Percentiles rank a stretch among this genome's conserved stretches.
Evolutionary conservation across 2,888 invertebrate genomes (phyloP).

Genomic region (Vesta saturnalis): DNA sequence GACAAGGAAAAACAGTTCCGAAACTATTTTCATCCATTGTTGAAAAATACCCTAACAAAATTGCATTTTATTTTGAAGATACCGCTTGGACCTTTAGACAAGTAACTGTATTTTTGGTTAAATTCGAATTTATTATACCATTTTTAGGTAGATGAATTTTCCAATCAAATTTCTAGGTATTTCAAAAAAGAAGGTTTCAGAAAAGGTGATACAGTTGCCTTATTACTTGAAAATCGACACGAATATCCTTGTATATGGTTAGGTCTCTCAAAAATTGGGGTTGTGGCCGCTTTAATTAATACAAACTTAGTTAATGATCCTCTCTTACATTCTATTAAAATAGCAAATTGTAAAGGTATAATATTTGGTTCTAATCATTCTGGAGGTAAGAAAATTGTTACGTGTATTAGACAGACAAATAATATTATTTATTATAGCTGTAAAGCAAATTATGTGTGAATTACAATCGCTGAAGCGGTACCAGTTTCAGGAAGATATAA

Average conservation of each 20-base stretch:
- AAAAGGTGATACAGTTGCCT: conserved; percentile 85
- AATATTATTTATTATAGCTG: conserved; percentile 3
- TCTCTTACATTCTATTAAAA: conserved; percentile 83
- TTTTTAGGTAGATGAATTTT: conserved; percentile 81
- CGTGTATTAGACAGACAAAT: not conserved
- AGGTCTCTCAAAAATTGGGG: conserved; percentile 87
- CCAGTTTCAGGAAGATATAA: conserved; percentile 51
- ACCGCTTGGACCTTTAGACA: not conserved
- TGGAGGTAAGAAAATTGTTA: not conserved
- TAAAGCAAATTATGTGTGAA: conserved; percentile 4
- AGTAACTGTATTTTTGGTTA: too few species aligned
- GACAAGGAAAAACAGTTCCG: conserved; percentile 62
- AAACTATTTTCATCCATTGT: conserved; percentile 66
- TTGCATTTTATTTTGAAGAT: not conserved
- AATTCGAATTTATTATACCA: too few species aligned
- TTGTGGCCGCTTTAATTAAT: conserved; percentile 89
- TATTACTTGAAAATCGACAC: conserved; percentile 88
- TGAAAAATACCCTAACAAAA: conserved; percentile 19
- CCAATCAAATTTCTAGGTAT: conserved; percentile 80
- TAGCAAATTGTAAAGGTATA: conserved; percentile 82
- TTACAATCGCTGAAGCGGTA: conserved; percentile 50
- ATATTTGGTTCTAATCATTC: conserved; percentile 74
- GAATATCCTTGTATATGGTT: conserved; percentile 93
- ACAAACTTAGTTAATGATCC: conserved; percentile 85
- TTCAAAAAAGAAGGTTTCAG: conserved; percentile 79